Evolutionary conservation across 2,113 vertebrate genomes (phyloP).

Genomic region (Lutjanus erythropterus): DNA sequence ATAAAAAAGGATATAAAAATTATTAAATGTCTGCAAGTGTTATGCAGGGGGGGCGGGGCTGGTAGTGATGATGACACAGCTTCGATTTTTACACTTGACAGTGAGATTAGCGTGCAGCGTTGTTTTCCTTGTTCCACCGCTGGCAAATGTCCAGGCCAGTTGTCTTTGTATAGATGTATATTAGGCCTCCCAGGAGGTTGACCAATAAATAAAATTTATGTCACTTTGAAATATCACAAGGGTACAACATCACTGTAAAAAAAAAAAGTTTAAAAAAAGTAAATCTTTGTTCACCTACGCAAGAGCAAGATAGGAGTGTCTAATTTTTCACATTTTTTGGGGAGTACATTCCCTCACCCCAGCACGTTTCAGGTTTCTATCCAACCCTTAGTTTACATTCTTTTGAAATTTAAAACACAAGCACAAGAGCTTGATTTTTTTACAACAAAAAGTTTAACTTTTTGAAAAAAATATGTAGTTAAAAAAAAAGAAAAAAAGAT

Average conservation of each 20-base stretch:
- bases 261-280: constrained; percentile 15
- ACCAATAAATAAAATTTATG: constrained; percentile 87
- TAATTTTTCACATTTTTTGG: constrained; percentile 87
- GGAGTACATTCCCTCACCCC: constrained; percentile 80
- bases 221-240: constrained; percentile 88
- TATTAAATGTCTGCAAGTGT: constrained; percentile 84
- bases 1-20: constrained; percentile 52
- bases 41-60: constrained; percentile 79
- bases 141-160: constrained; percentile 75
- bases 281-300: constrained; percentile 77
- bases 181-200: constrained; percentile 87
- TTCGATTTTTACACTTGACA: constrained; percentile 82
- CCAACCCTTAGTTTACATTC: constrained; percentile 89
- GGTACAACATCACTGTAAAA: constrained; percentile 82
- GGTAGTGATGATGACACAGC: constrained; percentile 76
- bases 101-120: constrained; percentile 84
- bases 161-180: constrained; percentile 88
- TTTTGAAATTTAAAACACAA: constrained; percentile 89
- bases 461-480: constrained; percentile 78
- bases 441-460: constrained; percentile 90
- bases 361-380: constrained; percentile 88
- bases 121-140: constrained; percentile 85
- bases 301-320: constrained; percentile 82
- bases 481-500: constrained; percentile 68
- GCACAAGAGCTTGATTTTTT: constrained; percentile 96